Base-by-base conservation (phyloP, 2,113 vertebrate genomes). In the Phyllostomus hastatus region DNA sequence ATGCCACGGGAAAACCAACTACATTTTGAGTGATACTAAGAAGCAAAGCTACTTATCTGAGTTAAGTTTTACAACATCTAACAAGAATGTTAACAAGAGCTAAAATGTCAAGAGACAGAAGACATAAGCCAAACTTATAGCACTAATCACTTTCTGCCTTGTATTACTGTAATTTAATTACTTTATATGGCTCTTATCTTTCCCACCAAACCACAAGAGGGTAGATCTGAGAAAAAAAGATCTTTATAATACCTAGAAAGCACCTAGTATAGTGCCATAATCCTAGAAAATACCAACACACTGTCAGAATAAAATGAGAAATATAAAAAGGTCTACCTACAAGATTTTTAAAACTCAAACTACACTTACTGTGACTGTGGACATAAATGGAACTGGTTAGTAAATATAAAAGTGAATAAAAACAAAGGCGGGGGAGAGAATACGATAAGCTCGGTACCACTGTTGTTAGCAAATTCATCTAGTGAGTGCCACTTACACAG, bases 31-130 rank as follows among this genome's bases (percentile, higher is more conserved):
- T 87, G 57, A 54, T 96, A 64, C 24, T 35, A 88, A 90, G 70
- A 95, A 90, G 33, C 38, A 92, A 92, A 89, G 83, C 86, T 93
- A 83, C 87, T 91, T 91, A 95, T 33, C 73, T 61, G 24, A 78
- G 84, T 70, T 92, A 84, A 84, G 52, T 91, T 96, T 96, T 91
- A 94, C 33, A 94, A 57, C 82, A 94, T 89, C 79, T 89, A 96
- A 94, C 67, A 70, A 17, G 48, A 70, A 92, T 87, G 50, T 91
- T 95, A 97, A 96, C 69, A 91, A 94, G 89, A 94, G 64, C 67
- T 93, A 94, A 97, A 96, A 96, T 91, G 92, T 91, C 93, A 83
- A 85, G 78, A 92, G 89, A 95, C 88, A 85, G 67, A 91, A 81
- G 88, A 97, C 94, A 95, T 91, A 95, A 96, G 73, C 48, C 91